These are phyloP conservation scores for Drosophila varians DNA, from an alignment of 1,140 invertebrate genomes.

Conservation along the genomic window DNA sequence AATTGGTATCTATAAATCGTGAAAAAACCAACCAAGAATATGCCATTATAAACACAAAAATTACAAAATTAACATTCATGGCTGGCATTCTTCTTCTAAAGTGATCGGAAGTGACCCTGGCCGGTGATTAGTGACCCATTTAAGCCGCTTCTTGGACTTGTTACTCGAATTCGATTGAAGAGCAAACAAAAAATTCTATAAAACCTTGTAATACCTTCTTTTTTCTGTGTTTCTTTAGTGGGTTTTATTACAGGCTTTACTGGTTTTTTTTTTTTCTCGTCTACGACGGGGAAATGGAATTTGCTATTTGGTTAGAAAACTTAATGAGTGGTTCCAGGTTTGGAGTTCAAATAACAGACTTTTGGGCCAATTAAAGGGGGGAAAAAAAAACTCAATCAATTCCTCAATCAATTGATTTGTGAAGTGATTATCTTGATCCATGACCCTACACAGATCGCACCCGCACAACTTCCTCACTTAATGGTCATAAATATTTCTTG, in stretches of 20 bases:
- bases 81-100: constrained; percentile 18
- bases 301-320: neutral
- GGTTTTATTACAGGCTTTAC: too few relatives aligned
- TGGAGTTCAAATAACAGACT: too few relatives aligned
- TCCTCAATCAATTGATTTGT: too few relatives aligned
- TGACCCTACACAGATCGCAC: constrained; percentile 20
- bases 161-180: constrained; percentile 24
- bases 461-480: constrained; percentile 20
- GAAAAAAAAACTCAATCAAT: too few relatives aligned
- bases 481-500: neutral
- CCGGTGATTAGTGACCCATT: constrained; percentile 40
- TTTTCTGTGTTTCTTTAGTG: too few relatives aligned
- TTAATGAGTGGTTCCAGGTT: too few relatives aligned
- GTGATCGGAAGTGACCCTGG: constrained; percentile 34
- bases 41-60: neutral
- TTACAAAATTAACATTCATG: constrained; percentile 24
- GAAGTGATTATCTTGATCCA: constrained; percentile 21
- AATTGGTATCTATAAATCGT: constrained; percentile 24
- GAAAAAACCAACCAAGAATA: constrained; percentile 13
- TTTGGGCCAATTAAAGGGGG: too few relatives aligned
- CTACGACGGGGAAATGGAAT: neutral
- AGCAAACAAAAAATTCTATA: too few relatives aligned
- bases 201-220: too few relatives aligned
- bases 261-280: too few relatives aligned
- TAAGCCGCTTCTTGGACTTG: constrained; percentile 26